Conservation (phyloP, 1,140 invertebrate genomes). For the Camponotus vicinus region DNA sequence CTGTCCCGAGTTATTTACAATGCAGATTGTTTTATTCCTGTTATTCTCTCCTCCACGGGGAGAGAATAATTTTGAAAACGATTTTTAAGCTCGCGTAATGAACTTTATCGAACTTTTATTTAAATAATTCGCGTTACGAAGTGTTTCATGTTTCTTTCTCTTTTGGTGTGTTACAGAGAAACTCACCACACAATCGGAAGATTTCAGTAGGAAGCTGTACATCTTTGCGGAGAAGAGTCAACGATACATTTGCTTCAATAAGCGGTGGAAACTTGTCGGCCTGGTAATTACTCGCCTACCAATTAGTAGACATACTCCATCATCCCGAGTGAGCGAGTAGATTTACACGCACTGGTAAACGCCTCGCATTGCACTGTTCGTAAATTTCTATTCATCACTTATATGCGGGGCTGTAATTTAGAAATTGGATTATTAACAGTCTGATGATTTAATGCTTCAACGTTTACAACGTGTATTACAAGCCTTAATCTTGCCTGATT, state of each 20-base stretch:
- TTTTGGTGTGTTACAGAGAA: conserved; percentile 85
- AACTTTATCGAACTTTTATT: neutral
- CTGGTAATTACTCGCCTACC: conserved; percentile 83
- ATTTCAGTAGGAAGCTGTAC: conserved; percentile 86
- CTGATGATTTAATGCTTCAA: conserved; percentile 24
- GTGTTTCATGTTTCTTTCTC: neutral
- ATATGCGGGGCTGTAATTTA: conserved; percentile 31
- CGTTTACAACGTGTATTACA: conserved; percentile 1
- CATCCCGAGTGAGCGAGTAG: conserved; percentile 16
- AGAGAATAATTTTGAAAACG: conserved; percentile 4
- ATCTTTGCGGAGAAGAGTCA: conserved; percentile 87
- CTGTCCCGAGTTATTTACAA: conserved; percentile 10
- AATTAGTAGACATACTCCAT: conserved; percentile 70
- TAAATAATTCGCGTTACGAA: neutral
- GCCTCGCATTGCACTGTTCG: conserved; percentile 18
- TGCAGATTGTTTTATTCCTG: conserved; percentile 1
- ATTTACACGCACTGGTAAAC: conserved; percentile 56
- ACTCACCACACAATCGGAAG: conserved; percentile 86
- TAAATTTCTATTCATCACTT: conserved; percentile 57
- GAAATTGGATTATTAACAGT: conserved; percentile 26
- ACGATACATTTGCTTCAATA: conserved; percentile 87
- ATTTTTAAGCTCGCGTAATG: neutral
- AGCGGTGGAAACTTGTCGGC: conserved; percentile 87
- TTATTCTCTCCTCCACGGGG: neutral
- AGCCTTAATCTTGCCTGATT: conserved; percentile 9